phyloP scores from a whole-genome alignment of 1,140 invertebrate genomes.

The Tetragonula clypearis region DNA sequence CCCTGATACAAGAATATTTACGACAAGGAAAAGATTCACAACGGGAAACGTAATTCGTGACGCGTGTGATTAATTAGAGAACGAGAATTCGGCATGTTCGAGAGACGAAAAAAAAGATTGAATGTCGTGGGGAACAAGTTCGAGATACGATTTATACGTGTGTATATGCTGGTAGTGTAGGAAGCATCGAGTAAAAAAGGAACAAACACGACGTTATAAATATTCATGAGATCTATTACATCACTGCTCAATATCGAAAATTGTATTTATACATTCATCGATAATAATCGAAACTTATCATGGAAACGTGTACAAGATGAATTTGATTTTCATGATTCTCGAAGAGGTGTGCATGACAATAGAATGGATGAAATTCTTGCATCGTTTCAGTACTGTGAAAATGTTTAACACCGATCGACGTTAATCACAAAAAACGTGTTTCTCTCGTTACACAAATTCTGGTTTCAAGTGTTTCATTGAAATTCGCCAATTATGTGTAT shows the following conservation, averaged over 20 bases:
- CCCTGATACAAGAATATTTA: neutral
- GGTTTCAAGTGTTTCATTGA: neutral
- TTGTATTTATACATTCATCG: neutral
- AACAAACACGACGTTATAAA: neutral
- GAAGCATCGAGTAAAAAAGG: neutral
- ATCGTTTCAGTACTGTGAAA: constrained; percentile 1
- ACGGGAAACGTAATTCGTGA: neutral
- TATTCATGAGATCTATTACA: constrained; percentile 9
- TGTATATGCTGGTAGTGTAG: neutral
- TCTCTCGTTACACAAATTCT: neutral
- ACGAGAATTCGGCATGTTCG: neutral
- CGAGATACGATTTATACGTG: neutral
- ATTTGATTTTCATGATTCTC: neutral
- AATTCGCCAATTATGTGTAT: neutral
- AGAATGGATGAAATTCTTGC: neutral
- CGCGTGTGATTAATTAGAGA: constrained; percentile 7
- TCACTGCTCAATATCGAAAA: neutral
- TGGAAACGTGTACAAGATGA: neutral
- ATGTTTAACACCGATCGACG: neutral
- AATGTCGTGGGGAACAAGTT: constrained; percentile 27
- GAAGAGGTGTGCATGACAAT: neutral
- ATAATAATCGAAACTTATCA: neutral
- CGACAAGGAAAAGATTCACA: neutral
- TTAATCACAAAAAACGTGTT: neutral
- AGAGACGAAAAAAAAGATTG: neutral